Evolutionary conservation across 2,113 vertebrate genomes (phyloP).

Genomic region (Cnemophilus loriae): DNA sequence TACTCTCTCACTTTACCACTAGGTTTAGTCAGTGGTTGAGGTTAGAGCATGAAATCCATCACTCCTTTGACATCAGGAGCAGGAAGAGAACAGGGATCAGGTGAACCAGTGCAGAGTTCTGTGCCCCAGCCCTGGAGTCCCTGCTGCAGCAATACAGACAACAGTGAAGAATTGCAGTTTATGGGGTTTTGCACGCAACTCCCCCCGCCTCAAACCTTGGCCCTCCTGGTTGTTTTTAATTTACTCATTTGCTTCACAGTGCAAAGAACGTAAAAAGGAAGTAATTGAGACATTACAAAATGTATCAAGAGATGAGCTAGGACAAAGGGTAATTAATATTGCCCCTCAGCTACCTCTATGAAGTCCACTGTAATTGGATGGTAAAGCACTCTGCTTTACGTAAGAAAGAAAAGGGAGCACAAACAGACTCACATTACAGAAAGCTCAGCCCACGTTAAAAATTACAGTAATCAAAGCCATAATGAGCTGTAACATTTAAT

Average conservation of each 20-base stretch:
- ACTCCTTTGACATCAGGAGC: not conserved
- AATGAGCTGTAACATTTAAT: not conserved
- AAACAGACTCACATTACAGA: not conserved
- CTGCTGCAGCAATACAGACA: not conserved
- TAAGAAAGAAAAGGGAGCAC: not conserved
- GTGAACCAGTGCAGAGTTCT: not conserved
- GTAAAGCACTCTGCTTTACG: not conserved
- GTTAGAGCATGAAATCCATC: not conserved
- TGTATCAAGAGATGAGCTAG: not conserved
- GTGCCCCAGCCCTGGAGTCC: not conserved
- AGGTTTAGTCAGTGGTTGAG: not conserved
- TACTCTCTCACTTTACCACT: not conserved
- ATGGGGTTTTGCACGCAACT: not conserved
- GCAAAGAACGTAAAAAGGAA: not conserved
- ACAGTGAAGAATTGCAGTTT: not conserved
- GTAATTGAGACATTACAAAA: constrained; percentile 18
- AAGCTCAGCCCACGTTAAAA: not conserved
- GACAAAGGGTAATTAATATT: constrained; percentile 19
- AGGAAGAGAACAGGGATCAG: not conserved
- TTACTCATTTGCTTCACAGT: not conserved
- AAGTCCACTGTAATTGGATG: constrained; percentile 18
- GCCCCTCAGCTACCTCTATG: not conserved
- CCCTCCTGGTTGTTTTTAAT: not conserved
- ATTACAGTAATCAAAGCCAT: not conserved
- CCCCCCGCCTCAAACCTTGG: not conserved